A percentile compares a stretch with the other conserved stretches of the same genome.
Evolutionary conservation across 2,113 vertebrate species (phyloP).

Genomic region (Salvelinus sp.): DNA sequence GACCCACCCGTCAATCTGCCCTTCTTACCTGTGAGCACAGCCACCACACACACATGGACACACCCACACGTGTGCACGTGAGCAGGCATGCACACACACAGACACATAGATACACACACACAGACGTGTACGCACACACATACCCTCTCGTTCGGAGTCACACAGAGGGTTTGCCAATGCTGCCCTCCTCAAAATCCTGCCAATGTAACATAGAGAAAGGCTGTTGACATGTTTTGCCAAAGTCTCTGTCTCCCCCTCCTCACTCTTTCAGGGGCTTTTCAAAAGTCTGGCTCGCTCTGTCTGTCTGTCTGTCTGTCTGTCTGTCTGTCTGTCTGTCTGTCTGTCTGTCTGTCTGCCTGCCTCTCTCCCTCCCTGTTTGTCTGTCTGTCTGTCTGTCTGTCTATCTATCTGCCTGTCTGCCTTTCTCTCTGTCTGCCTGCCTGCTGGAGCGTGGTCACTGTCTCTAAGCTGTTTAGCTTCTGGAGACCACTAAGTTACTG

Average conservation of each 20-base stretch:
- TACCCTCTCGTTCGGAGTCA: background rate
- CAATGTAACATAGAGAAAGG: too few relatives aligned
- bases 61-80: too few relatives aligned
- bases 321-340: too few relatives aligned
- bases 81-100: too few relatives aligned
- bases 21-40: too few relatives aligned
- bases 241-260: conserved; percentile 25
- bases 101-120: too few relatives aligned
- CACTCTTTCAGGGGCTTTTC: background rate
- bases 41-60: too few relatives aligned
- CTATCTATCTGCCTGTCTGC: background rate
- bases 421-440: background rate
- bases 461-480: conserved; percentile 43
- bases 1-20: background rate
- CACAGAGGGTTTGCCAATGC: background rate
- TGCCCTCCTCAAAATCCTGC: background rate
- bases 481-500: conserved; percentile 47
- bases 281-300: background rate
- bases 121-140: background rate
- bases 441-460: background rate
- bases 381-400: too few relatives aligned
- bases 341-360: background rate
- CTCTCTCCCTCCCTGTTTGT: too few relatives aligned
- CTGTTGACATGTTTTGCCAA: background rate
- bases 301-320: background rate